Evolutionary conservation across 2,888 invertebrate species (phyloP).

Genomic region (Luperina nickerlii): DNA sequence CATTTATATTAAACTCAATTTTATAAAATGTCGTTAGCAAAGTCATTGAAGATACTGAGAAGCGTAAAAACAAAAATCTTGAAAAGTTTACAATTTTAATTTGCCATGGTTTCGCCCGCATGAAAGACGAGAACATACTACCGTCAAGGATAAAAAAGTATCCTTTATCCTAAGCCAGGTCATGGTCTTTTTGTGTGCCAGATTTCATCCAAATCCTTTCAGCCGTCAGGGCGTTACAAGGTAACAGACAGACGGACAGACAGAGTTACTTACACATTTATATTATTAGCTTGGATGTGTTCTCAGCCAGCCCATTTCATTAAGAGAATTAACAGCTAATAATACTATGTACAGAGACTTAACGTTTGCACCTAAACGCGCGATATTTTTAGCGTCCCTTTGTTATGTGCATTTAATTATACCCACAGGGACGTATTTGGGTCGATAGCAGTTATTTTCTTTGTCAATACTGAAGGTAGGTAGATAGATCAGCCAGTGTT

Average conservation of each 20-base stretch:
- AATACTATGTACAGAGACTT: constrained; percentile 22
- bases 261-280: neutral
- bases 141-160: no score
- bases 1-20: neutral
- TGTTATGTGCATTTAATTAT: constrained; percentile 62
- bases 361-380: constrained; percentile 33
- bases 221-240: neutral
- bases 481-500: no score
- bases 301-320: constrained; percentile 22
- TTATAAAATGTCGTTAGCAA: neutral
- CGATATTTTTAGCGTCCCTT: constrained; percentile 57
- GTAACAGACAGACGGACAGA: neutral
- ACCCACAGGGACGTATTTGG: constrained; percentile 28
- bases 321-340: constrained; percentile 19
- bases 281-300: neutral
- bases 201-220: neutral
- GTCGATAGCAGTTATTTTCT: neutral
- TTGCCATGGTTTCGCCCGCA: neutral
- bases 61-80: neutral
- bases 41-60: neutral
- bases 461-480: no score
- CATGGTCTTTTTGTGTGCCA: no score
- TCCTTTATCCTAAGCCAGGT: no score
- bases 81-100: neutral
- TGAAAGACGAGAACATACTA: no score